These are phyloP conservation scores for Brevimyrus niger DNA, from an alignment of 2,113 vertebrate genomes.

Conservation along the genomic window DNA sequence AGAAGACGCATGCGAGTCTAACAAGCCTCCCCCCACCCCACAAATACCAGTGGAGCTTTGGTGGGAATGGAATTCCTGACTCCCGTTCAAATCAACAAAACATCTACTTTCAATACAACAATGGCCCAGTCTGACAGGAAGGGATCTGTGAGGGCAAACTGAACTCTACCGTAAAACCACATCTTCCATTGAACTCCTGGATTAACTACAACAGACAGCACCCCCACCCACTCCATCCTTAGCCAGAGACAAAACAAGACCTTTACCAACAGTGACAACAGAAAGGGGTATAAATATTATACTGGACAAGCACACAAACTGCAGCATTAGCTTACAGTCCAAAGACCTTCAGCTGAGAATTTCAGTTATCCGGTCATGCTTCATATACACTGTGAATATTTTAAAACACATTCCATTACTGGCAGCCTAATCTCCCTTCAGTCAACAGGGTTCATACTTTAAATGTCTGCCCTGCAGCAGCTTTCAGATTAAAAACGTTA, in stretches of 20 bases:
- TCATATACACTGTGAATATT: neutral
- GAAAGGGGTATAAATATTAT: neutral
- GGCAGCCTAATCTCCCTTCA: neutral
- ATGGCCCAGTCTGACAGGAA: neutral
- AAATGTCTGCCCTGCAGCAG: neutral
- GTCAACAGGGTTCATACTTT: neutral
- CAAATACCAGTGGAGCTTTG: neutral
- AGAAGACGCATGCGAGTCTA: neutral
- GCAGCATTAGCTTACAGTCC: neutral
- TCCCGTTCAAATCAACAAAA: neutral
- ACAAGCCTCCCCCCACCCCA: neutral
- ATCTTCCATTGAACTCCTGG: neutral
- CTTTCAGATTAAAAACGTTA: neutral
- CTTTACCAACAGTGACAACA: too few relatives aligned
- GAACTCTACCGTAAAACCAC: neutral
- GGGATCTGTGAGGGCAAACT: neutral
- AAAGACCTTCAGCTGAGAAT: neutral
- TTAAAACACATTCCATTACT: neutral
- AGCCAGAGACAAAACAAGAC: neutral
- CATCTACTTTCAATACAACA: neutral
- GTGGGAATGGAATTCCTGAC: constrained; percentile 11
- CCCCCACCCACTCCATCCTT: neutral
- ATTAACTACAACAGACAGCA: neutral
- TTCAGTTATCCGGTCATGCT: neutral
- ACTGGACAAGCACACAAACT: neutral